Evolutionary conservation across 2,888 invertebrate genomes (phyloP).

Genomic region (Yponomeuta sedellus): DNA sequence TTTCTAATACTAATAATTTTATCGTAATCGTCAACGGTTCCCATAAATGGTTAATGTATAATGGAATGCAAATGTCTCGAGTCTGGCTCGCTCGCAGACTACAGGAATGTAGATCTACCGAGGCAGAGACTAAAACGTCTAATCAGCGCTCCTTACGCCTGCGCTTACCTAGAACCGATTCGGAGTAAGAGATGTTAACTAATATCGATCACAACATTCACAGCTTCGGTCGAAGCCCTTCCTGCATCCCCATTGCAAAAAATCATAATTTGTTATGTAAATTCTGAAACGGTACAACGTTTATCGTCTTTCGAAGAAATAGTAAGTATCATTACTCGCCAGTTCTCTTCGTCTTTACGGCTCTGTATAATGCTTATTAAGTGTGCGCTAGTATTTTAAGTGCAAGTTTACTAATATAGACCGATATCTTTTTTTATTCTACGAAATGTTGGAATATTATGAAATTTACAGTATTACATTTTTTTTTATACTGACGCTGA

Average conservation of each 20-base stretch:
- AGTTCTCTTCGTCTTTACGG: constrained; percentile 17
- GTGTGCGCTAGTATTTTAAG: background rate
- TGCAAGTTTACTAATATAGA: background rate
- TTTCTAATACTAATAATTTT: constrained; percentile 57
- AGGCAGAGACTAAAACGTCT: constrained; percentile 35
- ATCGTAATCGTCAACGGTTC: constrained; percentile 33
- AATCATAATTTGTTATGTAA: constrained; percentile 59
- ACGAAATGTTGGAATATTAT: background rate
- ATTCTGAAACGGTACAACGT: constrained; percentile 36
- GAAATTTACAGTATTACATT: no score
- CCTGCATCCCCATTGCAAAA: constrained; percentile 42
- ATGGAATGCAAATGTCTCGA: constrained; percentile 57
- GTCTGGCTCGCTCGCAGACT: constrained; percentile 36
- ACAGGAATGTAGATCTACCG: constrained; percentile 37
- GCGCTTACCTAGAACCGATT: constrained; percentile 60
- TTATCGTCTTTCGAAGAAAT: constrained; percentile 30
- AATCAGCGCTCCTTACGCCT: constrained; percentile 56
- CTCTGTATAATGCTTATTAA: constrained; percentile 17
- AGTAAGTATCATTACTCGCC: constrained; percentile 11
- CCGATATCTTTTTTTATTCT: background rate
- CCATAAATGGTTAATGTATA: constrained; percentile 44
- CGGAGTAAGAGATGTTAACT: constrained; percentile 45
- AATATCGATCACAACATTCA: constrained; percentile 65
- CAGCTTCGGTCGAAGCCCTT: constrained; percentile 40
- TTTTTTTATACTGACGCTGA: no score